These are phyloP conservation scores for Pseudachorutes palmiensis DNA, from an alignment of 1,140 invertebrate species.

Conservation along the genomic window DNA sequence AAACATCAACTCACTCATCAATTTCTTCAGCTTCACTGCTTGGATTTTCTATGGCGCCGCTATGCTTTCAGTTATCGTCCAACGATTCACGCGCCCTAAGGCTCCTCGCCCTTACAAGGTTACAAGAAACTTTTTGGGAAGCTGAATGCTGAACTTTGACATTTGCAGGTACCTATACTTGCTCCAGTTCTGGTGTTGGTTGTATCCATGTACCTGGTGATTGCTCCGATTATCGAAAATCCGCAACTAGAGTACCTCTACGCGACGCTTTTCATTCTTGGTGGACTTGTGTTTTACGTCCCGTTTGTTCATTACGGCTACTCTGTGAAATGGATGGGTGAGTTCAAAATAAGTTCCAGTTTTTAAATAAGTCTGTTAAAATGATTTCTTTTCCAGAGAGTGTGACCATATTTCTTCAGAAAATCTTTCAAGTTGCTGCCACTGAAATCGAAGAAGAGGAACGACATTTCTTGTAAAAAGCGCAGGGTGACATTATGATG, in stretches of 20 bases:
- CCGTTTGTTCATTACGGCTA: slow-evolving; percentile 84
- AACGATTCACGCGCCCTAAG: slow-evolving; percentile 44
- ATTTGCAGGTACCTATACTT: slow-evolving; percentile 70
- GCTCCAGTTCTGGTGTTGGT: slow-evolving; percentile 80
- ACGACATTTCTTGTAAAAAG: slow-evolving; percentile 33
- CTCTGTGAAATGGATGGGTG: slow-evolving; percentile 73
- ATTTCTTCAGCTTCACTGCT: slow-evolving; percentile 50
- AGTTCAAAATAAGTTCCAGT: slow-evolving; percentile 40
- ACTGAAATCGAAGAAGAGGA: slow-evolving; percentile 50
- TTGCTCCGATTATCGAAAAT: slow-evolving; percentile 84
- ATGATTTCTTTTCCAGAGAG: slow-evolving; percentile 54
- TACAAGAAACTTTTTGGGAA: not conserved
- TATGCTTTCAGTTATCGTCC: slow-evolving; percentile 45
- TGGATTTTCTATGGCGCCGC: slow-evolving; percentile 50
- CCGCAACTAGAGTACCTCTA: slow-evolving; percentile 87
- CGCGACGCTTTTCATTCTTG: slow-evolving; percentile 75
- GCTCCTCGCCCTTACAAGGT: slow-evolving; percentile 40
- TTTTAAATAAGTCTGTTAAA: slow-evolving; percentile 3
- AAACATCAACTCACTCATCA: slow-evolving; percentile 47
- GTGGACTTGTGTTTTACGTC: slow-evolving; percentile 81
- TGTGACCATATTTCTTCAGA: slow-evolving; percentile 80
- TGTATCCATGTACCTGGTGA: slow-evolving; percentile 81
- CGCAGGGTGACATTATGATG: not conserved
- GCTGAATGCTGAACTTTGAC: not conserved
- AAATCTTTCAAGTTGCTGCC: slow-evolving; percentile 81